Base-by-base conservation (phyloP, 2,113 vertebrate species). In the Scomber colias region DNA sequence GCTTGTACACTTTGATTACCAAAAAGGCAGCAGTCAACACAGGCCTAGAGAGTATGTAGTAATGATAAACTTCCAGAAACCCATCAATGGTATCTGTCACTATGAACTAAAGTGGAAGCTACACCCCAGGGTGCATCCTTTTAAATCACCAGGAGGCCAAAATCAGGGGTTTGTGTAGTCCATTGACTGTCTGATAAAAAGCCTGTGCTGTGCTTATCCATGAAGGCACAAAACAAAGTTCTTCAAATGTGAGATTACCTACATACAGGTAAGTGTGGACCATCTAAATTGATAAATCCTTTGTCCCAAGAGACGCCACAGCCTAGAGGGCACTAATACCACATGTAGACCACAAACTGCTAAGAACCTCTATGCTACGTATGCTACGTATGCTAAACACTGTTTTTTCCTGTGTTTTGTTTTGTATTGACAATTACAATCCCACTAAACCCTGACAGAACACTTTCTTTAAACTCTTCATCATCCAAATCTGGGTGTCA, bases 211-310 rank as follows among this genome's bases (percentile, higher is more conserved):
- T 46, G 30, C 16, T 51, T 49, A 60, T 40, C n/a, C 54, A 66
- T 14, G 44, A 68, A 48, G 15, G n/a, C 6, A 13, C 48, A 68
- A 24, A 71, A 77, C 57, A 57, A 74, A 50, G 15, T 24, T 70
- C 45, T 15, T 65, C 51, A 71, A 78, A 51, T 62, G 19, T 1
- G 1, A 78, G 53, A 80, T 75, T 59, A 65, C 70, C 81, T 45
- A 21, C 4, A 3, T 6, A 35, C 45, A 70, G 63, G 66, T 86
- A 77, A 81, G 14, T 0, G 0, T 27, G 31, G 67, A 57, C 17
- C 66, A 77, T 67, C 67, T 60, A 45, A 76, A 30, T 27, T 59
- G 49, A 59, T 57, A 63, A 78, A 70, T 83, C 76, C 68, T 65
- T 54, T 78, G 17, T 57, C 15, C 19, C 55, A 11, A 30, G 19